phyloP scores from a whole-genome alignment of 30 jellyfish, hydroid and myxozoan genomes.

The Mastigias papua region DNA sequence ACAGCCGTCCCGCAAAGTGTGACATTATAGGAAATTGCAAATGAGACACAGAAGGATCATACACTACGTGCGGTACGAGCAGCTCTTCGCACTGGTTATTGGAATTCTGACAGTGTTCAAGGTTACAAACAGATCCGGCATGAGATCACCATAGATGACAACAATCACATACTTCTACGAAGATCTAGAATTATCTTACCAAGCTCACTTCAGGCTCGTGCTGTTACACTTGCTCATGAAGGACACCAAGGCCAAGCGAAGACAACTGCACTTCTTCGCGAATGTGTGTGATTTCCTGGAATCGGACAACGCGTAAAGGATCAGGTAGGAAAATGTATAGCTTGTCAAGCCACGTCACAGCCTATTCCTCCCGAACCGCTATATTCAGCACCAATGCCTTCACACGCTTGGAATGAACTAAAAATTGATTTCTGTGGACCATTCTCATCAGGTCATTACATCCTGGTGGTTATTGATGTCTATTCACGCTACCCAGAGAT shows the following conservation, averaged over 20 bases:
- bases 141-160: constrained; percentile 19
- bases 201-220: constrained; percentile 22
- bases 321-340: constrained; percentile 10
- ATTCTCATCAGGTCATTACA: constrained; percentile 51
- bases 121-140: constrained; percentile 19
- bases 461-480: constrained; percentile 44
- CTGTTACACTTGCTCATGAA: constrained; percentile 26
- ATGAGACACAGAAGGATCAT: not conserved
- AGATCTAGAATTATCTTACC: constrained; percentile 55
- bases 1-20: not conserved
- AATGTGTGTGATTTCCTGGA: constrained; percentile 14
- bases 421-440: constrained; percentile 55
- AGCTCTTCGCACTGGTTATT: not conserved
- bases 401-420: not conserved
- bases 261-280: constrained; percentile 36
- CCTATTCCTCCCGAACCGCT: constrained; percentile 36
- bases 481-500: constrained; percentile 67
- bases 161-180: constrained; percentile 9
- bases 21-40: not conserved
- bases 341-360: constrained; percentile 54
- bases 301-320: constrained; percentile 24
- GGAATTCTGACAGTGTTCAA: not conserved
- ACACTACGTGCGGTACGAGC: not conserved
- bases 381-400: constrained; percentile 7
- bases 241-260: constrained; percentile 74